Evolutionary conservation across 2,888 invertebrate genomes (phyloP), one percentile per base, ranked within the genome.

Genomic region (Lasioglossum oenotherae): DNA sequence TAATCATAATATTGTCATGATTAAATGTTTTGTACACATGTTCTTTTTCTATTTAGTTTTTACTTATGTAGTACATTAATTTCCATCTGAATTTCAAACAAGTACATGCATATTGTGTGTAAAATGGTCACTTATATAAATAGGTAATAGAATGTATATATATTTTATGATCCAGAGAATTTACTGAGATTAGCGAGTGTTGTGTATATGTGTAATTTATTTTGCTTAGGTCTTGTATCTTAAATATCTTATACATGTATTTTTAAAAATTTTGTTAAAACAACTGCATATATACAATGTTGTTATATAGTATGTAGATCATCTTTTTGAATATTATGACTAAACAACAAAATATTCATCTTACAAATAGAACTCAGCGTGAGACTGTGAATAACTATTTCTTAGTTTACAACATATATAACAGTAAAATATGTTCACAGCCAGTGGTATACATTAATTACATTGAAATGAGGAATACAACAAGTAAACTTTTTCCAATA

Each of bases 221-320:
- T 82, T 79, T 71, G 73, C 81, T 87, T 88, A 85, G 16, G 53
- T 78, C 74, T 88, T 88, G n/a, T 74, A 67, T 75, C 84, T 88
- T 86, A 86, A 78, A 78, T 88, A 89, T 82, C 78, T 88, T 87
- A 87, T 75, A 84, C 78, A 80, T 88, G 75, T 85, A 79, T 74
- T 81, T 81, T 87, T 88, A 86, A 88, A 91, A 90, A 91, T 77
- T 75, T 89, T 60, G 80, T 86, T 89, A 85, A 89, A 91, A 92
- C 89, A 91, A 92, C 82, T 80, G 81, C 79, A 10, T 91, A 92
- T 91, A 82, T 92, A 91, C 90, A 91, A 86, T 88, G 82, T 89
- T 78, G 84, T 84, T 82, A 46, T 46, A 46, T 46, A 85, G 84
- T 73, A 81, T 82, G 73, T 86, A 74, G 75, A 35, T 79, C 57